Evolutionary conservation across 2,888 invertebrate species (phyloP), one percentile per base, ranked within the genome.

Genomic region (Gibbula magus): DNA sequence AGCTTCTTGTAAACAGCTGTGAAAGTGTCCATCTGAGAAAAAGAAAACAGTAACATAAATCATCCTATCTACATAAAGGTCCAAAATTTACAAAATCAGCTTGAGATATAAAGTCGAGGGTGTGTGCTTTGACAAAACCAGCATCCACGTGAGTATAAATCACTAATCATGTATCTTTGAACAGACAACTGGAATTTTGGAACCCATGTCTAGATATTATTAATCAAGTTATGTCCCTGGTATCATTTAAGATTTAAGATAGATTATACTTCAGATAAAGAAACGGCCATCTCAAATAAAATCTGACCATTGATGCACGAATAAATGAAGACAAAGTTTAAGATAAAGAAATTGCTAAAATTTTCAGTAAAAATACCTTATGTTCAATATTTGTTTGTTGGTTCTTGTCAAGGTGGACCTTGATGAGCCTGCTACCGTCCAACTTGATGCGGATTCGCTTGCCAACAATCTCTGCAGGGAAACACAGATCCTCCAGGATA

Each of bases 381-480:
- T 99, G 99, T 95, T 99, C 99, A 94, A 99, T 98, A 89, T 98
- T 99, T 84, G 99, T 99, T 94, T 99, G 99, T 93, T 99, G 98
- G 93, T 96, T 97, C 94, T 99, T 99, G 92, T 99, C 95, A 54
- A 93, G 87, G 94, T 99, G 99, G 88, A 99, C 98, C 94, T 99
- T 99, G 93, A 97, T 97, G 85, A 99, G 95, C 92, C 98, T 96
- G 73, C 97, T 96, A 85, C 99, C 99, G 93, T 99, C 99, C 90
- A 99, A 94, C 94, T 97, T 98, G 83, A 99, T 96, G 88, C 99
- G 95, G 92, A 98, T 98, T 86, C 99, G 95, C 94, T 99, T 99
- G 93, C 99, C 99, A 61, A 99, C 99, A 90, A 99, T 99, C 94
- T 99, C 99, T 78, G 99, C 99, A 39, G 99, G 99, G 94, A 96